A percentile compares a stretch with the other conserved stretches of the same genome.
Conservation (phyloP, 2,797 vertebrate species). For the Esox lucius region DNA sequence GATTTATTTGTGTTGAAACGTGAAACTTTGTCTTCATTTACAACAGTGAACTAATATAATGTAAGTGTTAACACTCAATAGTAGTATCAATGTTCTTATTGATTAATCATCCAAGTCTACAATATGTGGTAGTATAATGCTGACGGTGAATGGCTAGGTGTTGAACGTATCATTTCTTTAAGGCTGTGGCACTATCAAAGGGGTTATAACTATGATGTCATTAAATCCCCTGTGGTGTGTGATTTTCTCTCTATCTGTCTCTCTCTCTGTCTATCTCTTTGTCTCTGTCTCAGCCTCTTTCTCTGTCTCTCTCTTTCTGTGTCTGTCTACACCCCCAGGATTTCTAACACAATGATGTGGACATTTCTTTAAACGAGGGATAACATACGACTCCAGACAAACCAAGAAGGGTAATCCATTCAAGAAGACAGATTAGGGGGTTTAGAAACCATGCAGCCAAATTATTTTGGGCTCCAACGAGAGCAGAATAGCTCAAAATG, state of each 20-base stretch:
- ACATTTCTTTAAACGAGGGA: background rate
- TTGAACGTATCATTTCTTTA: background rate
- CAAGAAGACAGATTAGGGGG: constrained; percentile 26
- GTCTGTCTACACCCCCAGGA: background rate
- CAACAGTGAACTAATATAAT: background rate
- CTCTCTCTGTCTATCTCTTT: background rate
- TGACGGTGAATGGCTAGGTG: background rate
- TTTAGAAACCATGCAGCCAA: constrained; percentile 32
- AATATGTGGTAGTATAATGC: background rate
- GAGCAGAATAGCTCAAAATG: constrained; percentile 14
- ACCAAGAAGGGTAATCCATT: constrained; percentile 2
- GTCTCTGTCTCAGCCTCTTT: too few relatives aligned
- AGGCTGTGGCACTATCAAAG: background rate
- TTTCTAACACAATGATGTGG: background rate
- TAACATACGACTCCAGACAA: background rate
- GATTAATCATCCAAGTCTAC: background rate
- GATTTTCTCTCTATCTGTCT: background rate
- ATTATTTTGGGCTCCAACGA: constrained; percentile 30
- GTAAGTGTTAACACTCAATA: background rate
- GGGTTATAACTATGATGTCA: background rate
- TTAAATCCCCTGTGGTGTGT: background rate
- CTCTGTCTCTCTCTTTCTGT: too few relatives aligned
- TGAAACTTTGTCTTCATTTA: background rate
- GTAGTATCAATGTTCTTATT: background rate
- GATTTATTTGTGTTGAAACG: background rate